phyloP scores from a whole-genome alignment of 2,888 invertebrate genomes.

The Brachyopa scutellaris region DNA sequence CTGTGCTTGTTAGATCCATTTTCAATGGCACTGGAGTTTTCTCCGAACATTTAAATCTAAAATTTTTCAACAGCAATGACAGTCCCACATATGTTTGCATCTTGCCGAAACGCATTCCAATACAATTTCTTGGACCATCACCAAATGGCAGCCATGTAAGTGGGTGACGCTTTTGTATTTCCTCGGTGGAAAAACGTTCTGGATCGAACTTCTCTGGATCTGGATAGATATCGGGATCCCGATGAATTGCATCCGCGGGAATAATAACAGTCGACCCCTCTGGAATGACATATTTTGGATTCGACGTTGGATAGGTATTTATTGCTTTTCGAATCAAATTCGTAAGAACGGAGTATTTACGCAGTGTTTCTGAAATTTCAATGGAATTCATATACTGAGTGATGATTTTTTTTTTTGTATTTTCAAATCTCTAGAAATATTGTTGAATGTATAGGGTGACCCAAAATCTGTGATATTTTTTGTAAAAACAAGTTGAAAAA shows the following conservation, averaged over 20 bases:
- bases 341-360: slow-evolving; percentile 83
- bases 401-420: too few species aligned
- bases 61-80: slow-evolving; percentile 76
- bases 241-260: slow-evolving; percentile 84
- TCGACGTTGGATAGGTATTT: slow-evolving; percentile 82
- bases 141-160: slow-evolving; percentile 79
- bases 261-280: slow-evolving; percentile 83
- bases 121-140: slow-evolving; percentile 79
- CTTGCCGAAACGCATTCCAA: slow-evolving; percentile 79
- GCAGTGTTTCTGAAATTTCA: slow-evolving; percentile 83
- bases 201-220: slow-evolving; percentile 85
- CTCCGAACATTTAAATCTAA: slow-evolving; percentile 74
- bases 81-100: slow-evolving; percentile 78
- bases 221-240: slow-evolving; percentile 84
- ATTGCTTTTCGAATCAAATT: slow-evolving; percentile 83
- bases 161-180: slow-evolving; percentile 82
- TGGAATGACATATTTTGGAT: slow-evolving; percentile 82
- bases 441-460: too few species aligned
- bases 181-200: slow-evolving; percentile 84
- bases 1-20: neutral
- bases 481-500: too few species aligned
- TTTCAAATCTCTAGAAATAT: too few species aligned
- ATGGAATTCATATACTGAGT: too few species aligned
- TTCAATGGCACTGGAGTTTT: slow-evolving; percentile 68
- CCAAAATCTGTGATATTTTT: too few species aligned